Evolutionary conservation across 2,797 vertebrate genomes (phyloP).

Genomic region (Gobionotothen gibberifrons): DNA sequence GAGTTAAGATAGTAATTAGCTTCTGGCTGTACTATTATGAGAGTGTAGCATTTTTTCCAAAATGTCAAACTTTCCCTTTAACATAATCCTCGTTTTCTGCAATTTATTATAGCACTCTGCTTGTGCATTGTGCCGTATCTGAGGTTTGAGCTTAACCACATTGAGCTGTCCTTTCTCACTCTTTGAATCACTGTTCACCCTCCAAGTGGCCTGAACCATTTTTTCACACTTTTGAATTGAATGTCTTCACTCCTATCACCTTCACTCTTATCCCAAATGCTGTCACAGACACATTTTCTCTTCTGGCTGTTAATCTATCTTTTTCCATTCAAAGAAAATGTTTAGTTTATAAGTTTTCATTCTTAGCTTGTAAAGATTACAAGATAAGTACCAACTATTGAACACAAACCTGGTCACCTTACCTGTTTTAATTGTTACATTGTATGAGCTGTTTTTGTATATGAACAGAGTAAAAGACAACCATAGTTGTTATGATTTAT

Average conservation of each 20-base stretch:
- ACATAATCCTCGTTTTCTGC: neutral
- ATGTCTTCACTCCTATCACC: slow-evolving; percentile 20
- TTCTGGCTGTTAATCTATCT: neutral
- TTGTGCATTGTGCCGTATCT: slow-evolving; percentile 14
- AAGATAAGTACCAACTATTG: slow-evolving; percentile 26
- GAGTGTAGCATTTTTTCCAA: neutral
- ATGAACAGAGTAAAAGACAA: neutral
- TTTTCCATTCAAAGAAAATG: slow-evolving; percentile 20
- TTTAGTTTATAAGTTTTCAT: slow-evolving; percentile 10
- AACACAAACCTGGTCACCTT: neutral
- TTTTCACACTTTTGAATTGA: slow-evolving; percentile 26
- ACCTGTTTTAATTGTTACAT: neutral
- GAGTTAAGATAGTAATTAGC: too few relatives aligned
- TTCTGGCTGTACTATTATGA: neutral
- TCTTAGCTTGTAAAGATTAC: neutral
- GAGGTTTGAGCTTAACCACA: slow-evolving; percentile 14
- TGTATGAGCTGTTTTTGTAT: neutral
- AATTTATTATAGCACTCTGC: slow-evolving; percentile 1
- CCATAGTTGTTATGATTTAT: slow-evolving; percentile 8
- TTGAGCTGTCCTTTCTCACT: slow-evolving; percentile 38
- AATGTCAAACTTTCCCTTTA: neutral
- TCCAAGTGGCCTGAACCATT: slow-evolving; percentile 35
- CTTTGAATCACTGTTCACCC: slow-evolving; percentile 52
- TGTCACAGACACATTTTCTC: slow-evolving; percentile 12
- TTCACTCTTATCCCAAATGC: slow-evolving; percentile 18